These are phyloP conservation scores for Nematopogon swammerdamellus DNA, from an alignment of 2,888 invertebrate genomes.

Conservation along the genomic window DNA sequence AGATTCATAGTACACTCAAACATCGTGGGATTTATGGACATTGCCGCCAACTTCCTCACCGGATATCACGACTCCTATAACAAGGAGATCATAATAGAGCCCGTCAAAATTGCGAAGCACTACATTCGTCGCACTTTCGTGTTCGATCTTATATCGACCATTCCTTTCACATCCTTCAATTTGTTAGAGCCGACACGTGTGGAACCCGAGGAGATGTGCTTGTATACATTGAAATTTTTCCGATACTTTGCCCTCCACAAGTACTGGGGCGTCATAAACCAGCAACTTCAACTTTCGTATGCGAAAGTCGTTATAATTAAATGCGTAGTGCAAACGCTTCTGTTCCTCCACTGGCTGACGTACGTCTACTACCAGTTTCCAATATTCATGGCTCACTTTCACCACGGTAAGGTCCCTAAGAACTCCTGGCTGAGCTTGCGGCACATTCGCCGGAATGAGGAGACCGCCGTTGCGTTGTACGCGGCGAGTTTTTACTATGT, in stretches of 20 bases:
- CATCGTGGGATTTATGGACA: constrained; percentile 21
- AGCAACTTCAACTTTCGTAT: constrained; percentile 24
- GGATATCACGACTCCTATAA: constrained; percentile 27
- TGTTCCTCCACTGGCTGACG: constrained; percentile 33
- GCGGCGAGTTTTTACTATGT: constrained; percentile 23
- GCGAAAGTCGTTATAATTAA: constrained; percentile 15
- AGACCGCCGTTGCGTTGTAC: constrained; percentile 20
- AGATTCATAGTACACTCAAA: constrained; percentile 23
- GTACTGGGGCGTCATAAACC: constrained; percentile 19
- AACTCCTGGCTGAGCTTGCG: constrained; percentile 18
- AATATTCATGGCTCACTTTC: constrained; percentile 19
- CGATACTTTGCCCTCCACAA: constrained; percentile 15
- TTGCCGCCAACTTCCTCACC: constrained; percentile 24
- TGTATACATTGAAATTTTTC: constrained; percentile 26
- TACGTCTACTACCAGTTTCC: constrained; percentile 30
- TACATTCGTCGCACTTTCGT: constrained; percentile 21
- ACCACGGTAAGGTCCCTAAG: constrained; percentile 10
- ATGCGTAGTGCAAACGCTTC: constrained; percentile 14
- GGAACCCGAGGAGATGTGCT: constrained; percentile 15
- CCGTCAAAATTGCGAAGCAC: constrained; percentile 20
- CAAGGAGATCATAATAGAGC: constrained; percentile 23
- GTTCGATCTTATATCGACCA: constrained; percentile 20
- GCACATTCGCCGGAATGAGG: constrained; percentile 9
- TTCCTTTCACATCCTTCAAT: constrained; percentile 17
- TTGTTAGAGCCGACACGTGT: no score